These are phyloP conservation scores for Elephas maximus DNA, from an alignment of 2,113 vertebrate genomes.

Conservation along the genomic window DNA sequence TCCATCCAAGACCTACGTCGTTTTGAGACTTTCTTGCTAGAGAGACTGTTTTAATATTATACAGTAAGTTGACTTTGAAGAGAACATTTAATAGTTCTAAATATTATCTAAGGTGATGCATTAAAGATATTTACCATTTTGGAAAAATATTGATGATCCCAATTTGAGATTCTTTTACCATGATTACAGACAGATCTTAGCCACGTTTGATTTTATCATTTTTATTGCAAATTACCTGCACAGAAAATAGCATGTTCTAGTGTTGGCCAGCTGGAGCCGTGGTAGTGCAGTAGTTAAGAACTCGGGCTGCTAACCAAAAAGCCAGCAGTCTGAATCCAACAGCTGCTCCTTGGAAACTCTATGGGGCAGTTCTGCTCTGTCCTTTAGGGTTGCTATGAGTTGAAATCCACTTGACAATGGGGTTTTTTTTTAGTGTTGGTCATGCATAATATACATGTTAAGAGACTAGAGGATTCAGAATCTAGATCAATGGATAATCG, in stretches of 20 bases:
- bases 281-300: no score
- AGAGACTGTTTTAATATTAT: not conserved
- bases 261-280: no score
- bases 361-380: no score
- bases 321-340: no score
- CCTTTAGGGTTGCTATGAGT: no score
- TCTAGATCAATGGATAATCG: not conserved
- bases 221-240: not conserved
- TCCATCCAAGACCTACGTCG: not conserved
- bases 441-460: not conserved
- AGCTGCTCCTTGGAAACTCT: no score
- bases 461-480: not conserved
- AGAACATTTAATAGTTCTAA: not conserved
- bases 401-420: no score
- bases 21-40: constrained; percentile 32
- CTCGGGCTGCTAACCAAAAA: no score
- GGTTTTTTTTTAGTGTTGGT: no score
- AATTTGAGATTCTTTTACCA: not conserved
- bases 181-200: not conserved
- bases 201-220: not conserved
- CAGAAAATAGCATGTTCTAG: not conserved
- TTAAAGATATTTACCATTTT: not conserved
- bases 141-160: not conserved
- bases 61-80: not conserved
- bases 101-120: not conserved